Percentiles rank a stretch among this genome's conserved stretches.
Conservation (phyloP, 2,888 invertebrate species). For the Crematogaster levior region DNA sequence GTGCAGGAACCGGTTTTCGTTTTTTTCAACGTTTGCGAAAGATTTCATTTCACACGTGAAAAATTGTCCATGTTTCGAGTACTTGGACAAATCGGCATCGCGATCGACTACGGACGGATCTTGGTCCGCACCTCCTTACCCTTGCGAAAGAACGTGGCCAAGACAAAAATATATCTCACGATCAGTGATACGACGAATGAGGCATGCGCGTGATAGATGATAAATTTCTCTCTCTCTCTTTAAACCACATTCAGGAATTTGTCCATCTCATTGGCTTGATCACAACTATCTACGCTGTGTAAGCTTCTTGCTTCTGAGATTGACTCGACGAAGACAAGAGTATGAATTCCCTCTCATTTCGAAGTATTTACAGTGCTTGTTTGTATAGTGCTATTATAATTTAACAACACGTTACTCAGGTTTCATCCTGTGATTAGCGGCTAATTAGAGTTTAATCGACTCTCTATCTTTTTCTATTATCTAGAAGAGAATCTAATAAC, state of each 20-base stretch:
- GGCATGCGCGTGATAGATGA: not conserved
- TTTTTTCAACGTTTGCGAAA: not conserved
- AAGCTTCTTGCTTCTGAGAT: conserved; percentile 10
- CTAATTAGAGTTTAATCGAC: no score
- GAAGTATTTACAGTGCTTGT: not conserved
- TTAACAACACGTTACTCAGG: not conserved
- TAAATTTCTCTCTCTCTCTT: not conserved
- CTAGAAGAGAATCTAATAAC: no score
- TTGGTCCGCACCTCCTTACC: not conserved
- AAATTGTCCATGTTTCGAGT: not conserved
- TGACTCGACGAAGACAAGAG: not conserved
- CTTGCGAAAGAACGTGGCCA: not conserved
- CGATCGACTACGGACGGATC: not conserved
- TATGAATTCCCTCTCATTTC: not conserved
- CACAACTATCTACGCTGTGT: not conserved
- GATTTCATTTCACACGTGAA: not conserved
- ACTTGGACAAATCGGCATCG: not conserved
- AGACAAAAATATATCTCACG: conserved; percentile 25
- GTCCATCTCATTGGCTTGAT: not conserved
- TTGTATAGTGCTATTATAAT: not conserved
- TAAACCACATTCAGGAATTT: not conserved
- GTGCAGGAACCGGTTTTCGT: not conserved
- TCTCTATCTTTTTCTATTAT: no score
- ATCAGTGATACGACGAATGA: not conserved
- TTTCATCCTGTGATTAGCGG: no score